phyloP scores from a whole-genome alignment of 2,113 vertebrate species.

The Festucalex cinctus region DNA sequence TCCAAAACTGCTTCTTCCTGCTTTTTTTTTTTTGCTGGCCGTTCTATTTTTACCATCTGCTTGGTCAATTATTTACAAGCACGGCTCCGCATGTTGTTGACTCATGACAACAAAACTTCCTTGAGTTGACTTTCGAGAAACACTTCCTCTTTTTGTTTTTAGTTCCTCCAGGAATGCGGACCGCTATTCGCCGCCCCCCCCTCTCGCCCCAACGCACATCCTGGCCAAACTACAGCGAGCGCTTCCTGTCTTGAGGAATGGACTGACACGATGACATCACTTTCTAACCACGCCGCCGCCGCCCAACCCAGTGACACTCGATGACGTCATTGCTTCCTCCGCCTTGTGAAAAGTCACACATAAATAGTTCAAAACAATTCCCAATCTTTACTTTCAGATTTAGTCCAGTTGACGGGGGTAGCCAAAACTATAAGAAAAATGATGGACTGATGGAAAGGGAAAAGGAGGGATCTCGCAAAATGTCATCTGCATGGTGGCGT shows the following conservation, averaged over 20 bases:
- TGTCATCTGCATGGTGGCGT: too few relatives aligned
- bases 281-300: constrained; percentile 37
- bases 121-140: constrained; percentile 2
- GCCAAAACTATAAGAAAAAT: too few relatives aligned
- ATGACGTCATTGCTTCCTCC: constrained; percentile 8
- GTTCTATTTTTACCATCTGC: background rate
- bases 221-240: constrained; percentile 34
- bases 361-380: too few relatives aligned
- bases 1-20: background rate
- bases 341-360: background rate
- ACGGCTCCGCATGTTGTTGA: background rate
- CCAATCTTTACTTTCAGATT: too few relatives aligned
- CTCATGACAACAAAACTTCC: background rate
- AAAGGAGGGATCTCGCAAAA: too few relatives aligned
- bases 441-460: too few relatives aligned
- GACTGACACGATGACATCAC: constrained; percentile 43
- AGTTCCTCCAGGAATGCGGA: background rate
- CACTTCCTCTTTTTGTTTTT: background rate
- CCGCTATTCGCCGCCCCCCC: background rate
- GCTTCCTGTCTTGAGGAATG: constrained; percentile 63
- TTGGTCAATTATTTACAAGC: background rate
- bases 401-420: too few relatives aligned
- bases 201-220: background rate
- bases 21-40: background rate
- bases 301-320: constrained; percentile 47